Evolutionary conservation across 2,113 vertebrate genomes (phyloP).

Genomic region (Chinchilla lanigera): DNA sequence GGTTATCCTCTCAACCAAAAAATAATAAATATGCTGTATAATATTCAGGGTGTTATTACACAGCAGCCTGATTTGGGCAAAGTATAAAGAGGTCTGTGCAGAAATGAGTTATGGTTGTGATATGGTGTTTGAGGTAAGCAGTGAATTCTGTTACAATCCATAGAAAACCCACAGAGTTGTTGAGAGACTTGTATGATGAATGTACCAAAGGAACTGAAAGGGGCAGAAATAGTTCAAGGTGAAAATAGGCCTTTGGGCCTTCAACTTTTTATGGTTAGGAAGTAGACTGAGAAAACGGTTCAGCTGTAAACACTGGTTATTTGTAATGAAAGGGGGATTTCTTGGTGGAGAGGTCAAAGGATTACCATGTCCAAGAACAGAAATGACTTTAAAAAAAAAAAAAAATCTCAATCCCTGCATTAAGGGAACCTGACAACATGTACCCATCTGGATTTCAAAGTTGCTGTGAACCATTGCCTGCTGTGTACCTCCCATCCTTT

Average conservation of each 20-base stretch:
- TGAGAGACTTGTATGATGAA: slow-evolving; percentile 19
- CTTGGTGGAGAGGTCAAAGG: background rate
- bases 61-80: background rate
- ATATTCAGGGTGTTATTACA: background rate
- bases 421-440: background rate
- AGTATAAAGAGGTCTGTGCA: background rate
- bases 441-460: slow-evolving; percentile 36
- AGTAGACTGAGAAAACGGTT: slow-evolving; percentile 19
- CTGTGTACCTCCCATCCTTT: background rate
- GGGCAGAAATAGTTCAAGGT: slow-evolving; percentile 27
- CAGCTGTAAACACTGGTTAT: background rate
- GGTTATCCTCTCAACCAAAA: background rate
- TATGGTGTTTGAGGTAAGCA: background rate
- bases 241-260: background rate
- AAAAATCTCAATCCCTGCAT: background rate
- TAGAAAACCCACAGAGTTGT: slow-evolving; percentile 8
- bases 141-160: background rate
- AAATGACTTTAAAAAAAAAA: background rate
- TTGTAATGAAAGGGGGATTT: slow-evolving; percentile 24
- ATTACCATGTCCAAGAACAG: background rate
- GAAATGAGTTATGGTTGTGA: background rate
- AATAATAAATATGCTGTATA: background rate
- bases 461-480: background rate
- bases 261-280: background rate
- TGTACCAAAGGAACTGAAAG: background rate